Base-by-base conservation (phyloP, 1,140 invertebrate genomes). In the Asbolus verrucosus region DNA sequence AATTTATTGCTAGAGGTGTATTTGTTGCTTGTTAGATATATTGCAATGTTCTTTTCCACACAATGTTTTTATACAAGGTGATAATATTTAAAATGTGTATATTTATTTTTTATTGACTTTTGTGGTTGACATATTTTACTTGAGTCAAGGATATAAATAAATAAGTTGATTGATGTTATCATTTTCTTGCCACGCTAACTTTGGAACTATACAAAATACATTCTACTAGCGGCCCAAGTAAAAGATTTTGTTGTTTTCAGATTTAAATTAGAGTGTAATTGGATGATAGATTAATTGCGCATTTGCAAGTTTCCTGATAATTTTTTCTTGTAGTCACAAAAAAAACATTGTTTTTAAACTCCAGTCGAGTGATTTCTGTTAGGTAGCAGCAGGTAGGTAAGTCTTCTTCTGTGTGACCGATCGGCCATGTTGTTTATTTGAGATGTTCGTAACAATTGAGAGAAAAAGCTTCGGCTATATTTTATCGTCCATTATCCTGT, bases 161-260 rank as follows among this genome's bases (percentile, higher is more conserved):
- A 54, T 54, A 54, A 54, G 27, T 54, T 54, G 46, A 54, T 24
- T 54, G 46, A 54, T 54, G 46, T 54, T 54, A 54, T 54, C 46
- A 54, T 54, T 30, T 54, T 54, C 46, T 54, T 54, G 46, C 46
- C 46, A 54, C 46, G 46, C 46, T 21, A 54, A 54, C 46, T 13
- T n/a, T 21, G 9, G 21, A 54, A 11, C 33, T n/a, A 11, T 36
- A 36, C n/a, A 36, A 36, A 36, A 36, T 36, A 11, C 33, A 6
- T 27, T 36, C 5, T 36, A 11, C 33, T 4, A 36, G 33, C 33
- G 6, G 33, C 33, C 11, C 33, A 36, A 27, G 3, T 8, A 27
- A 27, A 36, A 36, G 33, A 36, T 36, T 36, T 36, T 36, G 11
- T 36, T 36, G 39, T 43, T 43, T 43, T 14, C 39, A 43, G 11